Conservation (phyloP, 2,888 invertebrate species). For the Tanypteryx hageni region DNA sequence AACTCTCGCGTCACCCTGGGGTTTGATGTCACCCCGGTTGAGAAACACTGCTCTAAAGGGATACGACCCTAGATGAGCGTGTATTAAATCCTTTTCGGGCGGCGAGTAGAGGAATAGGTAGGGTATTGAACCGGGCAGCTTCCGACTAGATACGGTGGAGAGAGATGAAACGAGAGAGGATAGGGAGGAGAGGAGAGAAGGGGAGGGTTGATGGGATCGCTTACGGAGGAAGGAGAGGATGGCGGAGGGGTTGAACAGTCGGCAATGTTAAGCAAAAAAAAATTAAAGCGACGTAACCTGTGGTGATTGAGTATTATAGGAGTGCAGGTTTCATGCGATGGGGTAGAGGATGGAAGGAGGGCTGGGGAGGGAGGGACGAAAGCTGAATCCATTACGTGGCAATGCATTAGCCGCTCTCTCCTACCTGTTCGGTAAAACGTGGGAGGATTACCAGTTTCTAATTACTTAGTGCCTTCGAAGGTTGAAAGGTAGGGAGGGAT, state of each 20-base stretch:
- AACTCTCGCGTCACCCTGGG: no score
- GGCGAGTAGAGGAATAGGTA: background rate
- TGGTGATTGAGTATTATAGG: conserved; percentile 45
- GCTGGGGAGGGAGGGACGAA: background rate
- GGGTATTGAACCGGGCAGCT: background rate
- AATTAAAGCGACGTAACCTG: background rate
- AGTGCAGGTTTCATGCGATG: conserved; percentile 29
- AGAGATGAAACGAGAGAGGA: background rate
- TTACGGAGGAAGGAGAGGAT: background rate
- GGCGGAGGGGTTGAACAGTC: background rate
- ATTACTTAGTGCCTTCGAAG: conserved; percentile 44
- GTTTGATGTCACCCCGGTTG: no score
- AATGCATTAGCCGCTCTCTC: conserved; percentile 42
- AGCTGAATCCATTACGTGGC: conserved; percentile 34
- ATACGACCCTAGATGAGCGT: background rate
- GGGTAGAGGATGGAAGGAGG: conserved; percentile 1
- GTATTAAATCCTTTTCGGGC: background rate
- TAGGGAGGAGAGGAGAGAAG: background rate
- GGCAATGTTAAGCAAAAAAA: background rate
- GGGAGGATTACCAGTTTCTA: conserved; percentile 52
- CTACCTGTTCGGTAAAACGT: conserved; percentile 31
- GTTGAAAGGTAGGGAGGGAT: background rate
- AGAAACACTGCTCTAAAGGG: background rate
- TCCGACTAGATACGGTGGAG: background rate
- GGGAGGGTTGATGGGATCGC: background rate